Evolutionary conservation across 2,888 invertebrate species (phyloP).

Genomic region (Leuctra nigra): DNA sequence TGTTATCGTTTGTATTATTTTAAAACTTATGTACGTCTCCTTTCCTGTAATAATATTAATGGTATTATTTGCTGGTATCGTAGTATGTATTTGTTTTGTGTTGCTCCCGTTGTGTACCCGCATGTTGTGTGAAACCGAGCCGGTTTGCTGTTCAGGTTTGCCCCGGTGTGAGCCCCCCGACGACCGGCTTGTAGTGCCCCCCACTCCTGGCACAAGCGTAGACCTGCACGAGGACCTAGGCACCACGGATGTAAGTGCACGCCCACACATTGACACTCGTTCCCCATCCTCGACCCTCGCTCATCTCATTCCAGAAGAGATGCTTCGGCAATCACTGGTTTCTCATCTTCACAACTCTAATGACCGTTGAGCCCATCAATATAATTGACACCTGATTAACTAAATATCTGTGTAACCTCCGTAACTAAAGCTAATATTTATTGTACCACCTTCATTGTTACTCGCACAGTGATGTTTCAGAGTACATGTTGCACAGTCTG

Average conservation of each 20-base stretch:
- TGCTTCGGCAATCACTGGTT: neutral
- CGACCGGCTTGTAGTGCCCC: constrained; percentile 14
- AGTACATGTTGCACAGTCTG: too few species aligned
- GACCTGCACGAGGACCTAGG: constrained; percentile 22
- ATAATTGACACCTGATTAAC: too few species aligned
- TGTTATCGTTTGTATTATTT: neutral
- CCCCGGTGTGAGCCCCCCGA: constrained; percentile 19
- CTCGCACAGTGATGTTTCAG: too few species aligned
- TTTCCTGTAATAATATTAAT: too few species aligned
- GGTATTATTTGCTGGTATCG: constrained; percentile 5
- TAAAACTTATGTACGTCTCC: constrained; percentile 8
- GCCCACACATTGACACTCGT: neutral
- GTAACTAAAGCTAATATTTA: too few species aligned
- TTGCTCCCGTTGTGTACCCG: constrained; percentile 16
- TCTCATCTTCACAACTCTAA: too few species aligned
- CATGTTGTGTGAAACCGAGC: constrained; percentile 27
- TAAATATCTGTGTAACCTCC: too few species aligned
- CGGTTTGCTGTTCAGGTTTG: constrained; percentile 27
- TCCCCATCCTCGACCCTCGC: neutral
- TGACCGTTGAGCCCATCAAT: too few species aligned
- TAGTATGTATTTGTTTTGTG: constrained; percentile 13
- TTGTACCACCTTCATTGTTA: too few species aligned
- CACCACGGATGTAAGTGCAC: constrained; percentile 26
- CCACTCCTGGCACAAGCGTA: constrained; percentile 6
- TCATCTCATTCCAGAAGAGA: too few species aligned